Percentiles rank a stretch among this genome's conserved stretches.
Evolutionary conservation across 2,888 invertebrate genomes (phyloP).

Genomic region (Zaprionus bogoriensis): DNA sequence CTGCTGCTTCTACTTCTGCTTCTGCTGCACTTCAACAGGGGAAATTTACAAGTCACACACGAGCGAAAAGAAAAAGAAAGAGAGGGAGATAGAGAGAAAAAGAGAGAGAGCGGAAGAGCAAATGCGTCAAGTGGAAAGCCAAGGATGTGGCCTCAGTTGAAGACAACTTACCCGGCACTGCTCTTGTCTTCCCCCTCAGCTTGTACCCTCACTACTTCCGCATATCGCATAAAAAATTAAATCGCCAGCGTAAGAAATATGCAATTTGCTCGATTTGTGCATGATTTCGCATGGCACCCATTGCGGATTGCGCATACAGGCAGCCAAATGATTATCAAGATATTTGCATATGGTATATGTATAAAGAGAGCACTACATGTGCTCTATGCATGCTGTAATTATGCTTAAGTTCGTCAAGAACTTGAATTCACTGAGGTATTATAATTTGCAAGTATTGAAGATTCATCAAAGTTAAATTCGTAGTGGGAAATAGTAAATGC

Average conservation of each 20-base stretch:
- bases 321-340: no score
- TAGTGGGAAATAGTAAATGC: no score
- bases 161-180: not conserved
- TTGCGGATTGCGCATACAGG: constrained; percentile 25
- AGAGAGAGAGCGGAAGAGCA: not conserved
- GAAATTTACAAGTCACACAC: constrained; percentile 74
- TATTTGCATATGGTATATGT: not conserved
- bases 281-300: constrained; percentile 57
- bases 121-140: constrained; percentile 25
- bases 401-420: no score
- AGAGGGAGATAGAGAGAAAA: not conserved
- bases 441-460: no score
- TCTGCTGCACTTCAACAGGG: constrained; percentile 56
- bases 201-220: constrained; percentile 24
- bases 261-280: constrained; percentile 70
- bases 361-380: not conserved
- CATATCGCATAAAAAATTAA: constrained; percentile 71
- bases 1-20: constrained; percentile 4
- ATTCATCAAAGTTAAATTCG: no score
- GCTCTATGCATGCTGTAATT: no score
- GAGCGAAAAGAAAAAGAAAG: constrained; percentile 29
- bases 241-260: constrained; percentile 62
- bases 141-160: constrained; percentile 33
- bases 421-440: no score
- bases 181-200: not conserved